These are phyloP conservation scores for Oplegnathus fasciatus DNA, from an alignment of 2,113 vertebrate genomes.

Conservation along the genomic window DNA sequence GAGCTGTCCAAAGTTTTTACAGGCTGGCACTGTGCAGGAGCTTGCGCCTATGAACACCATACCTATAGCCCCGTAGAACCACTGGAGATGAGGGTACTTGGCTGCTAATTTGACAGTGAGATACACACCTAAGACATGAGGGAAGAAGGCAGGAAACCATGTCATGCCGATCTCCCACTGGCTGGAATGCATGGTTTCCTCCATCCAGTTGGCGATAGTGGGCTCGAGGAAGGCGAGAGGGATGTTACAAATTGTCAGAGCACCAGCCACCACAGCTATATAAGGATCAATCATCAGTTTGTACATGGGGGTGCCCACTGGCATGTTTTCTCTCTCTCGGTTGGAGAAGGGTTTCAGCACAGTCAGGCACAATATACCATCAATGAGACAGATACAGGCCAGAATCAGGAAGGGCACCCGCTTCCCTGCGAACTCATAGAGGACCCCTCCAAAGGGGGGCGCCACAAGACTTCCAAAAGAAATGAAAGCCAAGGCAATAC, in stretches of 20 bases:
- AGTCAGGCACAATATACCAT: constrained; percentile 89
- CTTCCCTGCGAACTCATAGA: constrained; percentile 92
- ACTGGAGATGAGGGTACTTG: constrained; percentile 94
- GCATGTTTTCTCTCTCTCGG: constrained; percentile 91
- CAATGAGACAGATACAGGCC: constrained; percentile 89
- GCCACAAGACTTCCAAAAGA: constrained; percentile 96
- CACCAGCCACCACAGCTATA: constrained; percentile 95
- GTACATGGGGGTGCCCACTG: constrained; percentile 94
- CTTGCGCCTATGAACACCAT: constrained; percentile 96
- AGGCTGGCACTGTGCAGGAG: constrained; percentile 94
- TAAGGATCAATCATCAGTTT: constrained; percentile 97
- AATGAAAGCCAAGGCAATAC: constrained; percentile 97
- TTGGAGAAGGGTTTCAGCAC: constrained; percentile 91
- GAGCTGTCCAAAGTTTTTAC: constrained; percentile 92
- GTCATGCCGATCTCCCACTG: constrained; percentile 96
- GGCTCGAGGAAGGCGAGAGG: constrained; percentile 97
- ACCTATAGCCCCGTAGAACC: constrained; percentile 96
- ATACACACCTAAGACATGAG: constrained; percentile 94
- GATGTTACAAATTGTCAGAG: constrained; percentile 95
- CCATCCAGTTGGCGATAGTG: constrained; percentile 98
- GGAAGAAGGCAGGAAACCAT: constrained; percentile 97
- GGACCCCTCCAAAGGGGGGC: constrained; percentile 94
- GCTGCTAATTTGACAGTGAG: constrained; percentile 93
- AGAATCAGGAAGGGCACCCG: constrained; percentile 93
- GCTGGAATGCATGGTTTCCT: constrained; percentile 90